phyloP scores from a whole-genome alignment of 2,113 vertebrate genomes.

The Nothocercus julius region DNA sequence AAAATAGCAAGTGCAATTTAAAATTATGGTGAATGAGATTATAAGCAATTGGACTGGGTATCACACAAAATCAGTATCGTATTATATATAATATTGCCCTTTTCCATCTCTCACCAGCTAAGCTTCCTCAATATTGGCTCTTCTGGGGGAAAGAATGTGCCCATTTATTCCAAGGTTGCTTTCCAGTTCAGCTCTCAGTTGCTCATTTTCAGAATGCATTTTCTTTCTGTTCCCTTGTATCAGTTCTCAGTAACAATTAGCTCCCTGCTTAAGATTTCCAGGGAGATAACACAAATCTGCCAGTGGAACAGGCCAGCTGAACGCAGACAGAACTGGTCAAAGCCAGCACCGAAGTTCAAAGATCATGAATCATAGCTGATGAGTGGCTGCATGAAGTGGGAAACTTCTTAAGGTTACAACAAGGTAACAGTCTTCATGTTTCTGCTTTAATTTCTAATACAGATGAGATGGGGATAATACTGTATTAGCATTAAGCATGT shows the following conservation, averaged over 20 bases:
- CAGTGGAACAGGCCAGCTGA: not conserved
- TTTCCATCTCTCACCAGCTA: not conserved
- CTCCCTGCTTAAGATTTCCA: not conserved
- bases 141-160: not conserved
- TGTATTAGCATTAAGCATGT: not conserved
- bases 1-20: not conserved
- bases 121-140: not conserved
- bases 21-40: not conserved
- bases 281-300: not conserved
- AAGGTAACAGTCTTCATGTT: not conserved
- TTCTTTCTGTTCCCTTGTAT: not conserved
- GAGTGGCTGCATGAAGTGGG: not conserved
- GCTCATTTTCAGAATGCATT: not conserved
- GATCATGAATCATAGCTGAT: not conserved
- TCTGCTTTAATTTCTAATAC: not conserved
- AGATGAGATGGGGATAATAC: not conserved
- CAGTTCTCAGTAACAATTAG: not conserved
- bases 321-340: not conserved
- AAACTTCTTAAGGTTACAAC: not conserved
- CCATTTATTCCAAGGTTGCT: fast-evolving
- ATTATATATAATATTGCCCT: not conserved
- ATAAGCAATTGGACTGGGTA: not conserved
- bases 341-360: not conserved
- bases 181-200: not conserved
- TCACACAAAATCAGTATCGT: not conserved